phyloP scores from a whole-genome alignment of 2,113 vertebrate species.

The Brachirus orientalis region DNA sequence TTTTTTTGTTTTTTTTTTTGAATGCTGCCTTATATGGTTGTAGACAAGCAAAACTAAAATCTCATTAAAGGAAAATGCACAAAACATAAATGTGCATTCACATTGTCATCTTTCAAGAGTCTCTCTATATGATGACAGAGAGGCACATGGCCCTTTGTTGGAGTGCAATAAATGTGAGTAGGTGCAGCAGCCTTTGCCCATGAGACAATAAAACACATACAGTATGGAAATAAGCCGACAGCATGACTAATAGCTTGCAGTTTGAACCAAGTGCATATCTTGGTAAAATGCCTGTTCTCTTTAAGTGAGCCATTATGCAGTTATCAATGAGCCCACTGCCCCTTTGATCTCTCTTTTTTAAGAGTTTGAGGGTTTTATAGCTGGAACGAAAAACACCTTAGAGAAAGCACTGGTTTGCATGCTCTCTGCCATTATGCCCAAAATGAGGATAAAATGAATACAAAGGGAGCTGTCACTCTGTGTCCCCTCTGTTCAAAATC shows the following conservation, averaged over 20 bases:
- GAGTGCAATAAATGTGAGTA: slow-evolving; percentile 54
- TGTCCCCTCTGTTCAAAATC: slow-evolving; percentile 72
- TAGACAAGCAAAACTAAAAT: slow-evolving; percentile 35
- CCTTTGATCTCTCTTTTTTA: slow-evolving; percentile 68
- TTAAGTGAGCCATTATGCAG: slow-evolving; percentile 73
- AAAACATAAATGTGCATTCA: slow-evolving; percentile 39
- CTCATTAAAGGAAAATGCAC: slow-evolving; percentile 44
- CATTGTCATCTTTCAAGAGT: slow-evolving; percentile 51
- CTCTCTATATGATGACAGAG: slow-evolving; percentile 57
- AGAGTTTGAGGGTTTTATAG: slow-evolving; percentile 52
- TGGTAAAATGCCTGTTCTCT: slow-evolving; percentile 61
- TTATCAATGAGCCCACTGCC: slow-evolving; percentile 67
- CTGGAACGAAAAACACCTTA: slow-evolving; percentile 48
- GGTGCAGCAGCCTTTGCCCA: slow-evolving; percentile 59
- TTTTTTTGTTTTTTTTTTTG: too few species aligned
- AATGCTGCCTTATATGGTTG: slow-evolving; percentile 16
- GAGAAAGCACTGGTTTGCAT: slow-evolving; percentile 46
- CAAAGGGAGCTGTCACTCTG: slow-evolving; percentile 66
- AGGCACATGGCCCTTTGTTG: slow-evolving; percentile 60
- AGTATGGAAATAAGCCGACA: slow-evolving; percentile 75
- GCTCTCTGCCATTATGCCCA: slow-evolving; percentile 40
- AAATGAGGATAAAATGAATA: slow-evolving; percentile 63
- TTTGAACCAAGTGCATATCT: slow-evolving; percentile 64
- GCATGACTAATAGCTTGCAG: slow-evolving; percentile 73
- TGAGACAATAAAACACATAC: slow-evolving; percentile 67